phyloP scores from a whole-genome alignment of 2,797 vertebrate genomes.

The Capromys pilorides region DNA sequence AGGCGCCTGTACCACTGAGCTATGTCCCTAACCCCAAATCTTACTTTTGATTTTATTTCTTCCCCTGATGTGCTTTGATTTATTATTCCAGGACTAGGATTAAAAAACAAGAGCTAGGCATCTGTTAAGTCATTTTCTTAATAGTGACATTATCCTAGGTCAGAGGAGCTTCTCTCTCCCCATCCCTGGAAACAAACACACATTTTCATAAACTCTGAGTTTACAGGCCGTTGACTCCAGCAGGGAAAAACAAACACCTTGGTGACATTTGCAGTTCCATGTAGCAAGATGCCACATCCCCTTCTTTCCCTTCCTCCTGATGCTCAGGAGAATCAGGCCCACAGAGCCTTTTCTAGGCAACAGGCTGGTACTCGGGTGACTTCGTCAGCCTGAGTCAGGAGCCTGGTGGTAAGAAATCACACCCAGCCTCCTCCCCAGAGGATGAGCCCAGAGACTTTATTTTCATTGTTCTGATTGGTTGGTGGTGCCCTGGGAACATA shows the following conservation, averaged over 20 bases:
- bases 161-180: neutral
- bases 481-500: neutral
- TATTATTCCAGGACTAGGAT: neutral
- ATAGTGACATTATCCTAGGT: neutral
- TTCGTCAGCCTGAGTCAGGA: conserved; percentile 36
- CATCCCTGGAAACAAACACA: neutral
- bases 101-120: neutral
- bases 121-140: neutral
- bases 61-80: neutral
- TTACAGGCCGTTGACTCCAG: neutral
- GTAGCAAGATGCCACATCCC: neutral
- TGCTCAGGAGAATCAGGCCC: conserved; percentile 47
- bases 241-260: neutral
- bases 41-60: too few relatives aligned
- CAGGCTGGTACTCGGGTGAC: neutral
- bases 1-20: too few relatives aligned
- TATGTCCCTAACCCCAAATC: too few relatives aligned
- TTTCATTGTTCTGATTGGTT: conserved; percentile 11
- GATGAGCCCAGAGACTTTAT: neutral
- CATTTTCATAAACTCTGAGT: neutral
- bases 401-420: conserved; percentile 16
- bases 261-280: neutral
- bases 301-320: conserved; percentile 16
- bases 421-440: neutral
- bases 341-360: conserved; percentile 58